These are phyloP conservation scores for Drosophila littoralis DNA, from an alignment of 1,140 invertebrate species.

Conservation along the genomic window DNA sequence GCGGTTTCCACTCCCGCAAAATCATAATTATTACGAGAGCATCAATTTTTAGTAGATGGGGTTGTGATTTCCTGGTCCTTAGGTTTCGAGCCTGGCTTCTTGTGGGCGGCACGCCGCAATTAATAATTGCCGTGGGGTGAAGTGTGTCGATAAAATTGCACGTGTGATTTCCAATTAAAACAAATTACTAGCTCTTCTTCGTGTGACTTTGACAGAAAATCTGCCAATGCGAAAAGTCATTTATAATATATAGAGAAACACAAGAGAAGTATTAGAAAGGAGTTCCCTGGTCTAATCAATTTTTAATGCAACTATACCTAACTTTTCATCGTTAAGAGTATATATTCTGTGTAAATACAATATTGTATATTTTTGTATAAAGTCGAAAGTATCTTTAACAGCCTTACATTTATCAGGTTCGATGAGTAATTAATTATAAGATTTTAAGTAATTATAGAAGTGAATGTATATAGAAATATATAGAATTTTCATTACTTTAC, in stretches of 20 bases:
- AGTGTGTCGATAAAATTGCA: constrained; percentile 45
- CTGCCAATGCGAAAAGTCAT: background rate
- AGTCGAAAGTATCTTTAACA: too few relatives aligned
- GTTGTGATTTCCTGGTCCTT: constrained; percentile 35
- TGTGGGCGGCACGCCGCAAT: constrained; percentile 9
- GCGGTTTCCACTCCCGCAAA: constrained; percentile 38
- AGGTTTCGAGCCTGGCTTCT: background rate
- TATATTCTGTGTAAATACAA: too few relatives aligned
- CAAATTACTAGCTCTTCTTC: constrained; percentile 36
- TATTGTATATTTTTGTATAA: too few relatives aligned
- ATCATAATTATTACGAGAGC: constrained; percentile 72
- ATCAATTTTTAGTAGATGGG: constrained; percentile 44
- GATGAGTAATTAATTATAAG: too few relatives aligned
- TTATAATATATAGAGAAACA: background rate
- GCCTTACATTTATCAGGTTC: too few relatives aligned
- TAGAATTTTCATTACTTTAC: too few relatives aligned
- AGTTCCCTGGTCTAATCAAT: too few relatives aligned
- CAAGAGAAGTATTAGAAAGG: background rate
- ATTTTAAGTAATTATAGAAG: too few relatives aligned
- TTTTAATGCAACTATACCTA: too few relatives aligned
- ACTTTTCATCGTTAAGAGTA: too few relatives aligned
- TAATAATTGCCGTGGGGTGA: constrained; percentile 9
- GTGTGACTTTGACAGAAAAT: background rate
- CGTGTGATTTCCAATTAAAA: constrained; percentile 50
- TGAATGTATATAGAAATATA: too few relatives aligned